These are phyloP conservation scores for Parazoanthus darwini DNA, from an alignment of 92 coral and sea anemone genomes.

Conservation along the genomic window DNA sequence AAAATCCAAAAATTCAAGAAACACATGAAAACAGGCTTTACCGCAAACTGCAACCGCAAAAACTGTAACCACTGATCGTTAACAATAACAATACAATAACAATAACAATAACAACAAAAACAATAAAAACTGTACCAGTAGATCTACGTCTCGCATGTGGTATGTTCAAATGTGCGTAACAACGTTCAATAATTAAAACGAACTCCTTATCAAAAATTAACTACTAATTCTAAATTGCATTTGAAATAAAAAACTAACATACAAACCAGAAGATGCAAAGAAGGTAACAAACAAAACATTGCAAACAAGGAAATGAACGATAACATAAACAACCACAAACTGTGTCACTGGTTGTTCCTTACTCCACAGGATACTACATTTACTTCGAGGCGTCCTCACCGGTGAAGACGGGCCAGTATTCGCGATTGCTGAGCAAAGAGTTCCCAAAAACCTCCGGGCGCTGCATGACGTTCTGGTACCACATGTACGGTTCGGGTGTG, in stretches of 20 bases:
- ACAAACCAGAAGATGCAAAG: not conserved
- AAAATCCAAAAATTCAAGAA: too few species aligned
- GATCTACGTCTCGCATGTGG: too few species aligned
- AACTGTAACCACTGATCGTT: too few species aligned
- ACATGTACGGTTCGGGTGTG: conserved; percentile 57
- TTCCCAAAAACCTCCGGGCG: conserved; percentile 47
- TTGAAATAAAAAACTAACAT: too few species aligned
- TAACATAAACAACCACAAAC: not conserved
- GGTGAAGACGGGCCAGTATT: conserved; percentile 43
- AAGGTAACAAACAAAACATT: not conserved
- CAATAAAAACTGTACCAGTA: too few species aligned
- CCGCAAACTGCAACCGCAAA: too few species aligned
- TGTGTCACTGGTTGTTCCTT: not conserved
- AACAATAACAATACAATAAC: too few species aligned
- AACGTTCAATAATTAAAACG: too few species aligned
- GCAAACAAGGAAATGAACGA: not conserved
- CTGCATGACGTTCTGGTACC: conserved; percentile 64
- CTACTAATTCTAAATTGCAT: not conserved
- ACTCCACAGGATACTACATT: conserved; percentile 49
- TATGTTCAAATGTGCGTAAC: too few species aligned
- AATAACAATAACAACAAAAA: too few species aligned
- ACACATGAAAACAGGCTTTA: too few species aligned
- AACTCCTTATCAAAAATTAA: not conserved
- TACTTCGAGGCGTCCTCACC: conserved; percentile 71
- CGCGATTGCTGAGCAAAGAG: conserved; percentile 58